phyloP scores from a whole-genome alignment of 2,888 invertebrate species.

The Euplagia quadripunctaria region DNA sequence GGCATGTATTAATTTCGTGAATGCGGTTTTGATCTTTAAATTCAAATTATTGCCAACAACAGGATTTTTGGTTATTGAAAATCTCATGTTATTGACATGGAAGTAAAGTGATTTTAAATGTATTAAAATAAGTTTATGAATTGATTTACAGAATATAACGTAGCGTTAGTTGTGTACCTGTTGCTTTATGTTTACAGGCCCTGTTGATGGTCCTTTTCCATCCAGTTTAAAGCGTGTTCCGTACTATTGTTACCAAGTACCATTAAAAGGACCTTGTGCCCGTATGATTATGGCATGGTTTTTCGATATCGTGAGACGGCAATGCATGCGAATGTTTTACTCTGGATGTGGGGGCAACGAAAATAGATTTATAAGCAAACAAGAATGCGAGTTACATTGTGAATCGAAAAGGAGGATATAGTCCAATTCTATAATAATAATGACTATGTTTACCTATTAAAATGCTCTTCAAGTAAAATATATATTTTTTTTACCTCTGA shows the following conservation, averaged over 20 bases:
- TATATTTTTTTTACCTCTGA: not conserved
- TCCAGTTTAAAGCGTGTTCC: conserved; percentile 73
- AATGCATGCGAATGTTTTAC: conserved; percentile 79
- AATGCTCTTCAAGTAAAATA: not conserved
- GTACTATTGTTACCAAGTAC: conserved; percentile 80
- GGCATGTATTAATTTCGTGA: conserved; percentile 19
- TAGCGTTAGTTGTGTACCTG: not conserved
- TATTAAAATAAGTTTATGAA: not conserved
- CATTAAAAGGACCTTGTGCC: conserved; percentile 73
- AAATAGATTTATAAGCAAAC: conserved; percentile 68
- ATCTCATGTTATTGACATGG: not conserved
- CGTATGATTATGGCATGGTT: conserved; percentile 70
- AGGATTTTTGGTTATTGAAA: conserved; percentile 6
- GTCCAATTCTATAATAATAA: not conserved
- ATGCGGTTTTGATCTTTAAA: conserved; percentile 14
- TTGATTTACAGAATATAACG: not conserved
- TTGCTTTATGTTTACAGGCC: conserved; percentile 59
- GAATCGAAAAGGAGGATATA: conserved; percentile 59
- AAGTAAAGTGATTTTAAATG: not conserved
- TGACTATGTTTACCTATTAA: not conserved
- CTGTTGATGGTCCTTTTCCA: conserved; percentile 74
- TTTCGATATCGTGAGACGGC: conserved; percentile 73
- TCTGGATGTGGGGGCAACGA: conserved; percentile 83
- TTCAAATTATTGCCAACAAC: conserved; percentile 15
- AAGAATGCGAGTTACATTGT: conserved; percentile 67